Conservation (phyloP, 2,797 vertebrate species). For the Strix occidentalis region DNA sequence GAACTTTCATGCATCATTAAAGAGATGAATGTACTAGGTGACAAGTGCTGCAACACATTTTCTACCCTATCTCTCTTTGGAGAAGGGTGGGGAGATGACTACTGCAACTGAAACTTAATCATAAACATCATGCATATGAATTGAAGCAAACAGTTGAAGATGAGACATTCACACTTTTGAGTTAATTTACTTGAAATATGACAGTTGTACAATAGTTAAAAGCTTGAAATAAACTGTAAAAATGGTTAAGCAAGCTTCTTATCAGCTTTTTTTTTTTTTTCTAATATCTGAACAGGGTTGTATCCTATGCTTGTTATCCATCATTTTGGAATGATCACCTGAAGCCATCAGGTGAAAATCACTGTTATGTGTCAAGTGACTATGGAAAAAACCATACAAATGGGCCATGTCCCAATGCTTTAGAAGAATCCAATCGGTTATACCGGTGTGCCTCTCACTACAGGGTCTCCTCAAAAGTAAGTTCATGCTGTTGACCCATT, state of each 20-base stretch:
- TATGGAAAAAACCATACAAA: conserved; percentile 73
- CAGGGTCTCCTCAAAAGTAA: conserved; percentile 83
- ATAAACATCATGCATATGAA: not conserved
- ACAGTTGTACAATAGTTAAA: not conserved
- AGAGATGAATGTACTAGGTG: not conserved
- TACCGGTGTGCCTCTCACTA: conserved; percentile 91
- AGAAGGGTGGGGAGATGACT: not conserved
- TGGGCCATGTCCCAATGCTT: conserved; percentile 84
- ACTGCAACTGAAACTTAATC: not conserved
- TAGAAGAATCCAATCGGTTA: conserved; percentile 87
- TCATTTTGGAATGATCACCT: conserved; percentile 69
- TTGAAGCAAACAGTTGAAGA: not conserved
- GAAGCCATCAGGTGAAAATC: not conserved
- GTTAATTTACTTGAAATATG: not conserved
- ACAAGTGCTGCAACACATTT: not conserved
- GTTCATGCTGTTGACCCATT: not conserved
- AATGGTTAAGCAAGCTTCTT: not conserved
- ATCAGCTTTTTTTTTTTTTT: not conserved
- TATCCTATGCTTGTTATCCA: conserved; percentile 79
- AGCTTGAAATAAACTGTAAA: not conserved
- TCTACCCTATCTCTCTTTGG: not conserved
- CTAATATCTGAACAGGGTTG: conserved; percentile 61
- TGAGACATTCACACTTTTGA: not conserved
- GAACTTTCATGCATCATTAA: not conserved
- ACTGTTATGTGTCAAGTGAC: conserved; percentile 73